These are phyloP conservation scores for Parauchenoglanis punctatus DNA, from an alignment of 2,797 vertebrate species.

Conservation along the genomic window DNA sequence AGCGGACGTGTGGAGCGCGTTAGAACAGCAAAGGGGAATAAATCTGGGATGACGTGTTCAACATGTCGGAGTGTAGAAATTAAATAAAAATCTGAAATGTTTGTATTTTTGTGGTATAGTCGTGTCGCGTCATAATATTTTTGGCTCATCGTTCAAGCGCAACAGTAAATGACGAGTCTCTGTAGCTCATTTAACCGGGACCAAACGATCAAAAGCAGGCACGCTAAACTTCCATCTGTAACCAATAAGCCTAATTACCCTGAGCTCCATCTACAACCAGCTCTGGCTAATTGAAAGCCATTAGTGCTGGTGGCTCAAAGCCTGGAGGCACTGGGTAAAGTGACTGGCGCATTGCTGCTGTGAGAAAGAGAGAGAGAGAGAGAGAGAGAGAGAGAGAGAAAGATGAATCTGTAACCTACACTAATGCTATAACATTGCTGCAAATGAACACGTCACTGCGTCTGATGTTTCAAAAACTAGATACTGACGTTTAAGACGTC, in stretches of 20 bases:
- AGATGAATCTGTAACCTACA: background rate
- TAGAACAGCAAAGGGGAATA: background rate
- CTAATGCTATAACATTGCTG: background rate
- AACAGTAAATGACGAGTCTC: background rate
- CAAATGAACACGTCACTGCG: background rate
- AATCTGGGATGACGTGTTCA: background rate
- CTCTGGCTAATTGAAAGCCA: conserved; percentile 18
- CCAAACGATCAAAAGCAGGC: background rate
- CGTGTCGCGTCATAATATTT: background rate
- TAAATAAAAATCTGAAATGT: background rate
- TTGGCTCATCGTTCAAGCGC: background rate
- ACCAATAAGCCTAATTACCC: conserved; percentile 62
- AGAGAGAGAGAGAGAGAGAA: too few relatives aligned
- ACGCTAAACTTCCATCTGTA: background rate
- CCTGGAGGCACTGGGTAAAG: background rate
- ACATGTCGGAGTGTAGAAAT: background rate
- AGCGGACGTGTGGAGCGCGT: background rate
- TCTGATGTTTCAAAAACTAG: background rate
- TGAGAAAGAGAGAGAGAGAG: background rate
- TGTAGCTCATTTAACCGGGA: background rate
- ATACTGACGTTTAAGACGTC: background rate
- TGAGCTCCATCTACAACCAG: conserved; percentile 13
- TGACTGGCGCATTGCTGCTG: background rate
- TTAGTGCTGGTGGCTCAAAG: conserved; percentile 4
- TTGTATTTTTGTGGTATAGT: background rate